Conservation (phyloP, 2,797 vertebrate species). For the Sphenodon punctatus region DNA sequence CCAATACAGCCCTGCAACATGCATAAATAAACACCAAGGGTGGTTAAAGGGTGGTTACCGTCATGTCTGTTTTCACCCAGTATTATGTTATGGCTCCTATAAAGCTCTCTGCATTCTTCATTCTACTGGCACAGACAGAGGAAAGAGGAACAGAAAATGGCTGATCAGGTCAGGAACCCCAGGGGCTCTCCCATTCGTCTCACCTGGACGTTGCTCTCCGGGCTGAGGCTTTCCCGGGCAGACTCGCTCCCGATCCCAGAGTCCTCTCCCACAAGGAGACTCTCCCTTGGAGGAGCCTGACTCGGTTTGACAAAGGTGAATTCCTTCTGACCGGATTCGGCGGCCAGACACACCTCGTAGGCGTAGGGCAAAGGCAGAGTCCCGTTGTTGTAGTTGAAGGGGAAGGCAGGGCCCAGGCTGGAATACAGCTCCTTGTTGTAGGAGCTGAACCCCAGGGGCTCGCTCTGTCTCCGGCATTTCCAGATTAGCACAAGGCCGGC, state of each 20-base stretch:
- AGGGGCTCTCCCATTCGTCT: neutral
- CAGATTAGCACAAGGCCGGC: too few relatives aligned
- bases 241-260: neutral
- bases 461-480: too few relatives aligned
- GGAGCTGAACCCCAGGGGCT: too few relatives aligned
- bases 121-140: neutral
- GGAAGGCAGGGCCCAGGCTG: slow-evolving; percentile 18
- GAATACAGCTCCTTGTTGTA: too few relatives aligned
- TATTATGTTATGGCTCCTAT: too few relatives aligned
- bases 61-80: too few relatives aligned
- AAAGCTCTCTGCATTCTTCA: neutral
- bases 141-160: accelerated
- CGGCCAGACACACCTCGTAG: slow-evolving; percentile 48
- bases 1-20: too few relatives aligned
- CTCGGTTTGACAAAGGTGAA: slow-evolving; percentile 25
- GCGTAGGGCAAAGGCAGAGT: slow-evolving; percentile 66
- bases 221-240: neutral
- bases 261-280: neutral
- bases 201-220: slow-evolving; percentile 29
- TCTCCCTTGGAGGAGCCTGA: neutral
- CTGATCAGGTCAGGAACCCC: neutral
- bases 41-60: too few relatives aligned
- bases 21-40: too few relatives aligned
- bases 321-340: slow-evolving; percentile 10
- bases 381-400: slow-evolving; percentile 45